Evolutionary conservation across 2,113 vertebrate genomes (phyloP).

Genomic region (Callocephalon fimbriatum): DNA sequence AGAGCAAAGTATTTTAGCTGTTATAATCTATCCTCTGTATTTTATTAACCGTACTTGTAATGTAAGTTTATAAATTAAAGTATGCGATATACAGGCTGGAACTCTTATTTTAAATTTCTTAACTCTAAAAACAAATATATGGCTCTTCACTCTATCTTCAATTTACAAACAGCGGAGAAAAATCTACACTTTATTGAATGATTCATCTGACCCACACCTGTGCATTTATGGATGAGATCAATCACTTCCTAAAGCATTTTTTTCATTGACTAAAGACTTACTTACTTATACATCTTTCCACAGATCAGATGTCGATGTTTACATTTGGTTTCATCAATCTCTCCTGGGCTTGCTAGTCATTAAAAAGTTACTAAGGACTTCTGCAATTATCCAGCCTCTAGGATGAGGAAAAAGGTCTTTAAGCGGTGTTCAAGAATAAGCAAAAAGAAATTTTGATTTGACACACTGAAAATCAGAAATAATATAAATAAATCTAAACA

Average conservation of each 20-base stretch:
- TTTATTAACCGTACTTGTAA: neutral
- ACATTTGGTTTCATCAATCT: neutral
- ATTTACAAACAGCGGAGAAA: neutral
- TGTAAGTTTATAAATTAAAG: neutral
- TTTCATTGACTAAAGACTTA: neutral
- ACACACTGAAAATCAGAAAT: neutral
- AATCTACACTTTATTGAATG: neutral
- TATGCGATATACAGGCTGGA: neutral
- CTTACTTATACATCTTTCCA: neutral
- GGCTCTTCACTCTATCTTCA: neutral
- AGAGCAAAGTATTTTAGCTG: neutral
- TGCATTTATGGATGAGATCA: neutral
- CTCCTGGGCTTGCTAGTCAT: neutral
- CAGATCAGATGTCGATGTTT: neutral
- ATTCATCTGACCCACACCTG: neutral
- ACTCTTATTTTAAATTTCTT: neutral
- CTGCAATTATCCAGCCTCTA: neutral
- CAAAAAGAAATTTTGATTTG: neutral
- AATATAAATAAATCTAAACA: neutral
- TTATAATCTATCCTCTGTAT: neutral
- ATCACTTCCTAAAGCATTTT: neutral
- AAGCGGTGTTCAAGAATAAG: neutral
- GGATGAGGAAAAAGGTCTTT: neutral
- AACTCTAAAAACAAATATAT: neutral
- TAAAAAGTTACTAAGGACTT: neutral